These are phyloP conservation scores for Drosophila tani DNA, from an alignment of 1,140 invertebrate genomes.

Conservation along the genomic window DNA sequence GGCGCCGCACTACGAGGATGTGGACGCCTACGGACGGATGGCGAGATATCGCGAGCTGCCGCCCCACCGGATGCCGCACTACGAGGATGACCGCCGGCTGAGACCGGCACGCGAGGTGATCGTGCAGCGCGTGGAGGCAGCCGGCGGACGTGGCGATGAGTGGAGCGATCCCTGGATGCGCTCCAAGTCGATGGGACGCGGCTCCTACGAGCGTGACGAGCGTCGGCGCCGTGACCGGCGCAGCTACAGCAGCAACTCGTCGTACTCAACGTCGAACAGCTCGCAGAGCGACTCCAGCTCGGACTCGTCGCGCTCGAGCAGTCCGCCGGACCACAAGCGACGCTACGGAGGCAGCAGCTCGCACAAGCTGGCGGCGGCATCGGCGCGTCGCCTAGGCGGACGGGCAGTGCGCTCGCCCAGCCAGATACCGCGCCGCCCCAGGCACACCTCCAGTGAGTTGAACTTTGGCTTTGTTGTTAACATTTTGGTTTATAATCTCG, in stretches of 20 bases:
- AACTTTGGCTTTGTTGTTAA: not conserved
- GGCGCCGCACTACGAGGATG: constrained; percentile 69
- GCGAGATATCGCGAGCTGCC: constrained; percentile 79
- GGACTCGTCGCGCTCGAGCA: constrained; percentile 80
- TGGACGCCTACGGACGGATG: constrained; percentile 79
- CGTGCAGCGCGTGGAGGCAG: constrained; percentile 89
- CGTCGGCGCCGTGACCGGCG: constrained; percentile 83
- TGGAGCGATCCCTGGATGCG: constrained; percentile 98
- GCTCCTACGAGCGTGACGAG: constrained; percentile 77
- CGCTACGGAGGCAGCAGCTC: constrained; percentile 60
- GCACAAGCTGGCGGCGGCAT: constrained; percentile 58
- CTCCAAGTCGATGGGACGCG: constrained; percentile 88
- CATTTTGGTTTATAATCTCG: not conserved
- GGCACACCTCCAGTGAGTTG: constrained; percentile 72
- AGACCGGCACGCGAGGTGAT: constrained; percentile 91
- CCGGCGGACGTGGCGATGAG: constrained; percentile 90
- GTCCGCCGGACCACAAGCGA: constrained; percentile 66
- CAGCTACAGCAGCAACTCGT: constrained; percentile 87
- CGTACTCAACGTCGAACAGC: constrained; percentile 88
- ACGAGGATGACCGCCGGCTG: constrained; percentile 86
- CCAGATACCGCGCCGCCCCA: constrained; percentile 64
- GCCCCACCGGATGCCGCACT: constrained; percentile 84
- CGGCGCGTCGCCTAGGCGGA: constrained; percentile 54
- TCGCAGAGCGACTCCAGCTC: constrained; percentile 85
- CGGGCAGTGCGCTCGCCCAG: constrained; percentile 67